A percentile compares a stretch with the other conserved stretches of the same genome.
Evolutionary conservation across 2,797 vertebrate genomes (phyloP).

Genomic region (Craterocephalus amniculus): DNA sequence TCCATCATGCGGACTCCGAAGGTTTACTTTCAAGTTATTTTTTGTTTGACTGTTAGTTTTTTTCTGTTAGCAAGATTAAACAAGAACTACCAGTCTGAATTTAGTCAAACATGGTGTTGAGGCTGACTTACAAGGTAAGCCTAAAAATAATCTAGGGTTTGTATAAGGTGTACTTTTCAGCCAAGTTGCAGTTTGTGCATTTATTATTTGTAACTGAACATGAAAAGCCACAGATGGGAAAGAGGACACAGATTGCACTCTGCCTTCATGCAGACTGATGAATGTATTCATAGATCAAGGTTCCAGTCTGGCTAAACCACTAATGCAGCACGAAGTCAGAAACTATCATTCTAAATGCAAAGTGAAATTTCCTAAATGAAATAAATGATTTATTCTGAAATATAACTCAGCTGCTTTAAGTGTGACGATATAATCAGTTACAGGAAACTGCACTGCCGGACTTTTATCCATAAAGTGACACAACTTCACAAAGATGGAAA

Average conservation of each 20-base stretch:
- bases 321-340: background rate
- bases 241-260: background rate
- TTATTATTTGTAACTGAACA: background rate
- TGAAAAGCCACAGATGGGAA: background rate
- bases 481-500: conserved; percentile 53
- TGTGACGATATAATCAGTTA: conserved; percentile 35
- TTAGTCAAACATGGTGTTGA: background rate
- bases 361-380: conserved; percentile 13
- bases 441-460: conserved; percentile 42
- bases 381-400: conserved; percentile 25
- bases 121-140: no score
- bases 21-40: background rate
- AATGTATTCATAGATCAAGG: background rate
- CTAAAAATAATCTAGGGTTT: background rate
- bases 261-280: conserved; percentile 1
- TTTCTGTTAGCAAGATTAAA: background rate
- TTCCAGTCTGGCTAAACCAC: background rate
- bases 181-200: background rate
- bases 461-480: conserved; percentile 35
- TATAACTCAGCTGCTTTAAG: conserved; percentile 42
- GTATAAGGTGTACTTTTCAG: conserved; percentile 10
- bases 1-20: background rate
- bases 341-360: background rate
- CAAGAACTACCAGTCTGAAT: background rate
- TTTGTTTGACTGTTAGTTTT: background rate